Percentiles rank a stretch among this genome's conserved stretches.
Evolutionary conservation across 1,140 invertebrate genomes (phyloP).

Genomic region (Calliphora vicina): DNA sequence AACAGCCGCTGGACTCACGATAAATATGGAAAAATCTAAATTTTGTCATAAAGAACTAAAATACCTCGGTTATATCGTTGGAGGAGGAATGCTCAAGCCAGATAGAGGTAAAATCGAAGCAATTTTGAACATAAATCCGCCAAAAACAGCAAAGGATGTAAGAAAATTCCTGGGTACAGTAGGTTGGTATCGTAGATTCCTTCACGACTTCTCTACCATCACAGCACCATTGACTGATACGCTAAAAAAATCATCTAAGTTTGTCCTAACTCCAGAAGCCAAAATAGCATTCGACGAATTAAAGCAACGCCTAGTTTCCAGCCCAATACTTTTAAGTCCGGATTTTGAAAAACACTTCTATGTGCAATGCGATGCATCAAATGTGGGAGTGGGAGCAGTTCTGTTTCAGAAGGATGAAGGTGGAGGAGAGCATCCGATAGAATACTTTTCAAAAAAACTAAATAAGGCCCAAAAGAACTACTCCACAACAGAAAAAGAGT

Average conservation of each 20-base stretch:
- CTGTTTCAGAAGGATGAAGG: constrained; percentile 26
- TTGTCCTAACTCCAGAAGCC: not conserved
- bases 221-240: constrained; percentile 45
- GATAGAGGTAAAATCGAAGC: constrained; percentile 15
- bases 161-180: constrained; percentile 49
- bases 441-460: constrained; percentile 53
- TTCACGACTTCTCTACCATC: constrained; percentile 51
- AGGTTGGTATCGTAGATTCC: constrained; percentile 58
- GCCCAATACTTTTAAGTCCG: not conserved
- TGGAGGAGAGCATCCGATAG: constrained; percentile 44
- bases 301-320: not conserved
- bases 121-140: not conserved
- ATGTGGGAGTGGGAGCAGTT: constrained; percentile 9
- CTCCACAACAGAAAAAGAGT: constrained; percentile 62
- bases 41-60: constrained; percentile 55
- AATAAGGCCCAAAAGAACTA: constrained; percentile 61
- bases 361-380: constrained; percentile 53
- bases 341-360: not conserved
- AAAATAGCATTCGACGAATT: not conserved
- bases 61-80: constrained; percentile 34
- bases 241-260: constrained; percentile 26
- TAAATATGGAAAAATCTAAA: constrained; percentile 46
- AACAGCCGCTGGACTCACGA: not conserved
- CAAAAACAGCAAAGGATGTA: constrained; percentile 46
- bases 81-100: constrained; percentile 44